Evolutionary conservation across 2,113 vertebrate genomes (phyloP).

Genomic region (Varanus komodoensis): DNA sequence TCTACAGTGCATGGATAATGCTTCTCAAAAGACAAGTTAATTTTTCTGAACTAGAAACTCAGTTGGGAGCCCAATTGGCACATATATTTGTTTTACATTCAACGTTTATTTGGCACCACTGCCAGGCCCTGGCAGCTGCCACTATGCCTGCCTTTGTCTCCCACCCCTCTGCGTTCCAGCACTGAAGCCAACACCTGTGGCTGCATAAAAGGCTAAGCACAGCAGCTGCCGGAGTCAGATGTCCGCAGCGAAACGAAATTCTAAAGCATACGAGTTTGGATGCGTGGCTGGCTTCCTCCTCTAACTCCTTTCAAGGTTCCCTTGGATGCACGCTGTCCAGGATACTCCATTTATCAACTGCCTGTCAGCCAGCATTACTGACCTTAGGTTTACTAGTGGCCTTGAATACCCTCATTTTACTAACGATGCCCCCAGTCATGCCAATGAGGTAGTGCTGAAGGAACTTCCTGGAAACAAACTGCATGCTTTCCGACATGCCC

Average conservation of each 20-base stretch:
- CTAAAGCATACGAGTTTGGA: conserved; percentile 77
- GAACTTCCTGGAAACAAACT: not conserved
- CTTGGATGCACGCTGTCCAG: conserved; percentile 48
- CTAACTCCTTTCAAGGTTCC: conserved; percentile 64
- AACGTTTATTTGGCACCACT: conserved; percentile 75
- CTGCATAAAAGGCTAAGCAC: conserved; percentile 74
- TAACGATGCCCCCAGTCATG: conserved; percentile 44
- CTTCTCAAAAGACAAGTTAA: conserved; percentile 73
- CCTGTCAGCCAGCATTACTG: conserved; percentile 49
- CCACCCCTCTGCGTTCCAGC: conserved; percentile 60
- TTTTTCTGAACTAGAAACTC: conserved; percentile 77
- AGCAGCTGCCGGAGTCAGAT: conserved; percentile 80
- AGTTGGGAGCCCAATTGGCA: conserved; percentile 76
- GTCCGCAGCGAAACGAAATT: conserved; percentile 73
- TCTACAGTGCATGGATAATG: conserved; percentile 56
- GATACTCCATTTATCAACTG: conserved; percentile 48
- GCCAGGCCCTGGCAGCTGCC: conserved; percentile 74
- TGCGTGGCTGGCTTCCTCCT: conserved; percentile 69
- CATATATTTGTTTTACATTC: conserved; percentile 76
- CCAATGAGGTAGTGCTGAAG: conserved; percentile 19
- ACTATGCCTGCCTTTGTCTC: conserved; percentile 78
- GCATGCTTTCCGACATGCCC: conserved; percentile 8
- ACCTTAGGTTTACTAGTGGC: conserved; percentile 31
- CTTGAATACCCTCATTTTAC: conserved; percentile 31
- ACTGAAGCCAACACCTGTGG: conserved; percentile 79